Evolutionary conservation across 2,113 vertebrate species (phyloP).

Genomic region (Corythoichthys intestinalis): DNA sequence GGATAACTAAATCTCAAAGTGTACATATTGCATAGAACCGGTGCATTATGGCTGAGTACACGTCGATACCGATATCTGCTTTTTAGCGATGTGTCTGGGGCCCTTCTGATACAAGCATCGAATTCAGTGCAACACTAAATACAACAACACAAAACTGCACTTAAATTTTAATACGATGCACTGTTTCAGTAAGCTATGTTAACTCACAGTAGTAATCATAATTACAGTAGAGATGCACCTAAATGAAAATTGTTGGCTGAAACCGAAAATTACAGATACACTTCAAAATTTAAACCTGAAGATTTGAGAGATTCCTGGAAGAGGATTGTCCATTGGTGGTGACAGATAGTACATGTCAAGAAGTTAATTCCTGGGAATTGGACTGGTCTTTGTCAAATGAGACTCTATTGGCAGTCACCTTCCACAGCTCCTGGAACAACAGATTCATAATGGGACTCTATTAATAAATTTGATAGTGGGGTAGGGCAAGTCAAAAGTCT

Average conservation of each 20-base stretch:
- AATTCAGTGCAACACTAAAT: background rate
- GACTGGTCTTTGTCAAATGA: background rate
- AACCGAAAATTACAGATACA: background rate
- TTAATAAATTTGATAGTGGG: background rate
- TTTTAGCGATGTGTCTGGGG: too few relatives aligned
- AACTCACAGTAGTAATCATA: background rate
- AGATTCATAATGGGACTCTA: background rate
- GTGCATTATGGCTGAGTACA: too few relatives aligned
- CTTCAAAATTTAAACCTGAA: background rate
- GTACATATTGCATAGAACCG: too few relatives aligned
- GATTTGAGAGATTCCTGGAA: background rate
- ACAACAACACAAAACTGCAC: background rate
- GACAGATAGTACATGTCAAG: constrained; percentile 4
- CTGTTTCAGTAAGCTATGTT: background rate
- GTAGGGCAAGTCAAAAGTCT: background rate
- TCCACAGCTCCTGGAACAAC: constrained; percentile 50
- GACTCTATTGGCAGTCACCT: constrained; percentile 27
- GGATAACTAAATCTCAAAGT: too few relatives aligned
- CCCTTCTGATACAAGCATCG: too few relatives aligned
- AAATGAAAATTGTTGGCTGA: too few relatives aligned
- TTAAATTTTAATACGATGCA: background rate
- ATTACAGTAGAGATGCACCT: background rate
- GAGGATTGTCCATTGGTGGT: background rate
- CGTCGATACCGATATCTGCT: too few relatives aligned
- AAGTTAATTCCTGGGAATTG: background rate